Percentiles rank a stretch among this genome's conserved stretches.
Evolutionary conservation across 2,888 invertebrate species (phyloP).

Genomic region (Vanessa cardui): DNA sequence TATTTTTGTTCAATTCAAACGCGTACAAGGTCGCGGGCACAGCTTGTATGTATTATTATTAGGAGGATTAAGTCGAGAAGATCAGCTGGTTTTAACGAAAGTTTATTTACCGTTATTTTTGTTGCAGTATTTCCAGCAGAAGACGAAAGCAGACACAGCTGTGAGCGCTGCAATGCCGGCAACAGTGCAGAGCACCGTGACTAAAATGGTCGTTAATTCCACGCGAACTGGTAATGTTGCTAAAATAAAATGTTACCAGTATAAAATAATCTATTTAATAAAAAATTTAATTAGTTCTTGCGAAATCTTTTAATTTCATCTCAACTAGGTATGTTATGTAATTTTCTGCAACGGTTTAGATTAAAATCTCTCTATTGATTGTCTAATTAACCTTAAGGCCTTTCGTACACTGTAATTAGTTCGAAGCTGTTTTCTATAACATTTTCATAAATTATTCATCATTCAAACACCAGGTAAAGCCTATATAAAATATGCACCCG

Average conservation of each 20-base stretch:
- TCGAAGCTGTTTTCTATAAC: too few species aligned
- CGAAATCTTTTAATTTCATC: too few species aligned
- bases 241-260: slow-evolving; percentile 1
- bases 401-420: too few species aligned
- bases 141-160: slow-evolving; percentile 88
- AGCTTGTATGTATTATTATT: too few species aligned
- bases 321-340: too few species aligned
- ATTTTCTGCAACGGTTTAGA: too few species aligned
- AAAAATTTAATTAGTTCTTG: not conserved
- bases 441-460: too few species aligned
- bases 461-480: not conserved
- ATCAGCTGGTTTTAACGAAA: not conserved
- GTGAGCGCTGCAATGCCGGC: slow-evolving; percentile 71
- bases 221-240: slow-evolving; percentile 23
- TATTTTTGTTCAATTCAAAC: too few species aligned
- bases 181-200: slow-evolving; percentile 14
- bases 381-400: too few species aligned
- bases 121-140: slow-evolving; percentile 83
- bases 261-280: not conserved
- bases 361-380: too few species aligned
- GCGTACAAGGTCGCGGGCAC: too few species aligned
- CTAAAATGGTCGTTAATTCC: slow-evolving; percentile 22
- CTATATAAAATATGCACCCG: not conserved
- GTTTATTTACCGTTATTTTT: slow-evolving; percentile 55
- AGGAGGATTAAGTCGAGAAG: not conserved